phyloP scores from a whole-genome alignment of 1,140 invertebrate genomes.

The Brachionus calyciflorus region DNA sequence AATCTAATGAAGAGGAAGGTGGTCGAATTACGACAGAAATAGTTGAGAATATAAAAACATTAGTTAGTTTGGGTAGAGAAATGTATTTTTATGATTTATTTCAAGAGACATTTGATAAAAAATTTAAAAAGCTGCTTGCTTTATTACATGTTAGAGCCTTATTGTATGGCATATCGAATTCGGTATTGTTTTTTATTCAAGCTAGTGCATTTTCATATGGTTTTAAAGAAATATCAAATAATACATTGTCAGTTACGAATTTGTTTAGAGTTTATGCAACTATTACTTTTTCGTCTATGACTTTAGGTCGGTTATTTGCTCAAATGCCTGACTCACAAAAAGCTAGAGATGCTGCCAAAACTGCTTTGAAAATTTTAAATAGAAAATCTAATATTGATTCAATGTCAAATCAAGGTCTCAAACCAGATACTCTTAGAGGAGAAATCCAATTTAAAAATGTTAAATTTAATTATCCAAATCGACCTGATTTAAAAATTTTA shows the following conservation, averaged over 20 bases:
- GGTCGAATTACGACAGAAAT: constrained; percentile 28
- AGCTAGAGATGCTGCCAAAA: not conserved
- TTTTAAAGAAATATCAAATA: not conserved
- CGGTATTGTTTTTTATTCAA: constrained; percentile 41
- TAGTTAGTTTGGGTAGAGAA: not conserved
- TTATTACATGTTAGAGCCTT: not conserved
- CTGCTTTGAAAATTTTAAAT: not conserved
- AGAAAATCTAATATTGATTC: constrained; percentile 46
- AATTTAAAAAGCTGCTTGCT: constrained; percentile 7
- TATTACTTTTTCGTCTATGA: constrained; percentile 39
- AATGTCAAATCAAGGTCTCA: not conserved
- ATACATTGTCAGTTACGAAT: not conserved
- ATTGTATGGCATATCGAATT: constrained; percentile 21
- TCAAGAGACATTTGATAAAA: constrained; percentile 7
- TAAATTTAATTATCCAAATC: constrained; percentile 65
- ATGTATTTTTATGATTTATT: not conserved
- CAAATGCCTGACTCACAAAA: constrained; percentile 21
- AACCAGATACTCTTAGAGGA: constrained; percentile 52
- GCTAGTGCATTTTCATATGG: constrained; percentile 20
- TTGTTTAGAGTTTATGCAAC: constrained; percentile 23
- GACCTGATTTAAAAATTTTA: constrained; percentile 47
- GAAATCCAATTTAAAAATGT: constrained; percentile 63
- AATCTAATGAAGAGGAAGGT: constrained; percentile 5
- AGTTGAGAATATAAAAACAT: constrained; percentile 40
- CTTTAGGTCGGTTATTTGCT: constrained; percentile 25